Conservation (phyloP, 2,113 vertebrate genomes). For the Phodopus roborovskii region DNA sequence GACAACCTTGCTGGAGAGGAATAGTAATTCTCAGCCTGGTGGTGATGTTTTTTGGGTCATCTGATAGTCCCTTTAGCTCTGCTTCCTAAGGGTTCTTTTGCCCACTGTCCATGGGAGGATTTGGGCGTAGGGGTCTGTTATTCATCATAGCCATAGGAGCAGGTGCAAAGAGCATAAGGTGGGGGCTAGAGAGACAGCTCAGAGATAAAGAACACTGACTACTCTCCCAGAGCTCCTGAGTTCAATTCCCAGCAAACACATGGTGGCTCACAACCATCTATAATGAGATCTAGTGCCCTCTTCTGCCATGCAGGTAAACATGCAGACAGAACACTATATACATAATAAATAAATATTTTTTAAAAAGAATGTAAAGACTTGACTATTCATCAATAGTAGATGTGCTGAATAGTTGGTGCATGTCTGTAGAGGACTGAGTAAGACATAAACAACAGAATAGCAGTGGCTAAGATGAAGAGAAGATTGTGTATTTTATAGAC, state of each 20-base stretch:
- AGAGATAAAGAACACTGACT: too few relatives aligned
- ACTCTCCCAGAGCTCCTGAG: too few relatives aligned
- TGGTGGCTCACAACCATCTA: too few relatives aligned
- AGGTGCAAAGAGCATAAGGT: neutral
- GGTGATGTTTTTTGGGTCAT: neutral
- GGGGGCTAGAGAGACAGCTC: too few relatives aligned
- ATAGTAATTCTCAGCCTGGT: neutral
- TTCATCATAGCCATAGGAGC: neutral
- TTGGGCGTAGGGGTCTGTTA: neutral
- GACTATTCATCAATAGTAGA: neutral
- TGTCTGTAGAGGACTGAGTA: neutral
- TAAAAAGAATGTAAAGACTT: neutral
- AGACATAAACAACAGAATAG: neutral
- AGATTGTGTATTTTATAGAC: neutral
- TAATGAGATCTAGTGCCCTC: too few relatives aligned
- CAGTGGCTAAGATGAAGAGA: conserved; percentile 18
- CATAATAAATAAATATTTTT: too few relatives aligned
- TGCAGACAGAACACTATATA: too few relatives aligned
- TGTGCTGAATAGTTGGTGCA: neutral
- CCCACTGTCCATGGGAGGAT: neutral
- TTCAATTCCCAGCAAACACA: too few relatives aligned
- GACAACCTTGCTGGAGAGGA: neutral
- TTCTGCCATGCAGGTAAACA: too few relatives aligned
- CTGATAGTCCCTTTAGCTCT: neutral
- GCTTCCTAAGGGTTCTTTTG: neutral